Evolutionary conservation across 2,888 invertebrate genomes (phyloP).

Genomic region (Volucella inflata): DNA sequence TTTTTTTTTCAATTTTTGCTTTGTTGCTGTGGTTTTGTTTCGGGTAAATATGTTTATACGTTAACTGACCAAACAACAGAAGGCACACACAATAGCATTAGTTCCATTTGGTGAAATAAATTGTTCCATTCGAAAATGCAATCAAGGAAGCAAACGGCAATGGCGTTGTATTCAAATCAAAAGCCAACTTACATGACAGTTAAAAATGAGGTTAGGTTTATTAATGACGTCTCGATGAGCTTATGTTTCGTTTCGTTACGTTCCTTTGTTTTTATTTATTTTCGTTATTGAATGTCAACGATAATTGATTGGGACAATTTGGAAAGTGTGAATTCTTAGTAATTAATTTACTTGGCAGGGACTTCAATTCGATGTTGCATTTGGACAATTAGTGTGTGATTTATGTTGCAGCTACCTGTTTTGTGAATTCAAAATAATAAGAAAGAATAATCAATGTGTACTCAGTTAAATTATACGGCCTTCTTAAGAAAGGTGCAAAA

Average conservation of each 20-base stretch:
- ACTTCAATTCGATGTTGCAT: no score
- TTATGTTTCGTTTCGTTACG: no score
- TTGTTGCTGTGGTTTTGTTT: constrained; percentile 35
- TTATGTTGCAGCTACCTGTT: no score
- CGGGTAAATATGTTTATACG: constrained; percentile 65
- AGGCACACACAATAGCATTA: constrained; percentile 60
- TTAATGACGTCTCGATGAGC: constrained; percentile 32
- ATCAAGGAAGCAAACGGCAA: constrained; percentile 29
- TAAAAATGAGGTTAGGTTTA: constrained; percentile 53
- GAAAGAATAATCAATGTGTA: no score
- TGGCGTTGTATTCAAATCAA: constrained; percentile 15
- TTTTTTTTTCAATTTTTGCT: constrained; percentile 23
- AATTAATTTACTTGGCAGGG: no score
- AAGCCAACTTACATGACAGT: constrained; percentile 49
- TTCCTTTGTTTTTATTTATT: neutral
- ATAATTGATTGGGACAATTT: neutral
- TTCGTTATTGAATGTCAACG: constrained; percentile 24
- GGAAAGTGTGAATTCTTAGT: no score
- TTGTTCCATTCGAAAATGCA: constrained; percentile 59
- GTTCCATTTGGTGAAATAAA: constrained; percentile 72
- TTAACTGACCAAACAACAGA: constrained; percentile 62
- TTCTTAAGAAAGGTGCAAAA: no score
- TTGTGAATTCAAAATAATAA: no score
- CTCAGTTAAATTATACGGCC: no score
- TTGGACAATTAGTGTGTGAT: no score